phyloP scores from a whole-genome alignment of 1,140 invertebrate species.

The Goniozus legneri region DNA sequence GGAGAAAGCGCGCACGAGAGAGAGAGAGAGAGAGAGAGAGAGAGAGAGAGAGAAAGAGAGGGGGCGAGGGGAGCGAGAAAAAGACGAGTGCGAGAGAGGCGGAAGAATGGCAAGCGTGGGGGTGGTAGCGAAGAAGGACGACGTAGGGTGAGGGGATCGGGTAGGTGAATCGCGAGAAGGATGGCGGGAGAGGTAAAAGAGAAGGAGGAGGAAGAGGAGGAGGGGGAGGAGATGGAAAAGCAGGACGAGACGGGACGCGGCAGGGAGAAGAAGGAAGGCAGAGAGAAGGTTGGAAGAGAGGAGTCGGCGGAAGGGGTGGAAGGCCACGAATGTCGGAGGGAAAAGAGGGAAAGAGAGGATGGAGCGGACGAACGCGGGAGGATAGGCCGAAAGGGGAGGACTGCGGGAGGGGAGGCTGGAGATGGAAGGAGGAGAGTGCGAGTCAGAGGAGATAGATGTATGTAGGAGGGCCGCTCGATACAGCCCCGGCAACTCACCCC shows the following conservation, averaged over 20 bases:
- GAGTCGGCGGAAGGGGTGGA: conserved; percentile 36
- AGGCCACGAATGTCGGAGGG: conserved; percentile 49
- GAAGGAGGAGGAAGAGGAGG: conserved; percentile 1
- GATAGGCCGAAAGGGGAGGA: conserved; percentile 6
- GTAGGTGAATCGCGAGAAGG: conserved; percentile 21
- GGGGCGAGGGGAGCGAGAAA: conserved; percentile 16
- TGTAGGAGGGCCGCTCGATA: conserved; percentile 56
- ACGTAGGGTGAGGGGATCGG: conserved; percentile 17
- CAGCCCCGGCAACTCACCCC: conserved; percentile 53
- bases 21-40: conserved; percentile 15
- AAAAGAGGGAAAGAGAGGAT: conserved; percentile 48
- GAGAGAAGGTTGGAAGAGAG: conserved; percentile 5
- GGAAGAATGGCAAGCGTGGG: conserved; percentile 11
- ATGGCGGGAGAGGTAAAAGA: neutral
- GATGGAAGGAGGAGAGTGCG: conserved; percentile 38
- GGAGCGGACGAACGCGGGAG: conserved; percentile 14
- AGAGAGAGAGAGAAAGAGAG: conserved; percentile 10
- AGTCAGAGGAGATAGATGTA: conserved; percentile 55
- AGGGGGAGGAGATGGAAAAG: neutral
- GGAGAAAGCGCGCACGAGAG: too few species aligned
- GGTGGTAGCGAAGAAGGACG: conserved; percentile 21
- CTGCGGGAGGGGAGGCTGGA: conserved; percentile 32
- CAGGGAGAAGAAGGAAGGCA: conserved; percentile 1
- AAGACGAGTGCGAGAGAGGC: conserved; percentile 21
- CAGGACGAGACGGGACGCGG: neutral